Percentiles rank a stretch among this genome's conserved stretches.
Conservation (phyloP, 2,888 invertebrate species). For the Myopa testacea region DNA sequence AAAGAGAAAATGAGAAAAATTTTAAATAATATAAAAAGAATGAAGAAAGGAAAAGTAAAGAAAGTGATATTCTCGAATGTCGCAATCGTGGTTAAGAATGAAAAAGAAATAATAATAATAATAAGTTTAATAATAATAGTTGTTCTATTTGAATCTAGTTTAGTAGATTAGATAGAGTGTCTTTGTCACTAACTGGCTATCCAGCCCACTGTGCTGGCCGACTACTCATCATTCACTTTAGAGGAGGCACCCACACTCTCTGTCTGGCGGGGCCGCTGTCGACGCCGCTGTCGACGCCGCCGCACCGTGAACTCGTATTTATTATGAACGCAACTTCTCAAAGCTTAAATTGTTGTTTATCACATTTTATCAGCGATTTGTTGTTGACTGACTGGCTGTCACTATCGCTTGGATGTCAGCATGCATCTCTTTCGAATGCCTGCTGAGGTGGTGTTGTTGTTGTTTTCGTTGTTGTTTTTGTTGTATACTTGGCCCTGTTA, state of each 20-base stretch:
- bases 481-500: not conserved
- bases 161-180: no score
- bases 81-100: no score
- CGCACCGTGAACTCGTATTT: not conserved
- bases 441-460: not conserved
- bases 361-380: not conserved
- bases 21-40: constrained; percentile 40
- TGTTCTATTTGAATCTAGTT: no score
- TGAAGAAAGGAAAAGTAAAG: constrained; percentile 43
- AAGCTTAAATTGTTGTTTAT: not conserved
- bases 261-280: not conserved
- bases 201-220: no score
- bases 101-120: no score
- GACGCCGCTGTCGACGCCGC: constrained; percentile 16
- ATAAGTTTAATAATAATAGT: no score
- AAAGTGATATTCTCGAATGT: no score
- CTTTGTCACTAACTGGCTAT: no score
- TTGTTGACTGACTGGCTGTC: not conserved
- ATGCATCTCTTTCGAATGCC: not conserved
- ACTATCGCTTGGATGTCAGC: no score
- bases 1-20: constrained; percentile 22
- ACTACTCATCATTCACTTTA: no score
- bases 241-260: not conserved
- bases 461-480: not conserved
- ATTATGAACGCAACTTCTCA: not conserved